A percentile compares a stretch with the other conserved stretches of the same genome.
Evolutionary conservation across 2,888 invertebrate genomes (phyloP).

Genomic region (Epinotia ramella): DNA sequence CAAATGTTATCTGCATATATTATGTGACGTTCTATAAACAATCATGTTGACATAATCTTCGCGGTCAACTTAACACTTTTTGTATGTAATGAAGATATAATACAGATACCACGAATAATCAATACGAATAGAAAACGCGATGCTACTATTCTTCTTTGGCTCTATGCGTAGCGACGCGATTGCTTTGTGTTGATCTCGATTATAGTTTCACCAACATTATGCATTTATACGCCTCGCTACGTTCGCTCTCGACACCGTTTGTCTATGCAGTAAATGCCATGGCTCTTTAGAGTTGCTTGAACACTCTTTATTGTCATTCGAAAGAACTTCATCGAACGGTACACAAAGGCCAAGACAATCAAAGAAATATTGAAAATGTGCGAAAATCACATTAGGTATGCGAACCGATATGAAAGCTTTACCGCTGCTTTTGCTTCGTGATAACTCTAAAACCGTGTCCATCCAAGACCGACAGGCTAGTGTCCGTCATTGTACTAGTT

Average conservation of each 20-base stretch:
- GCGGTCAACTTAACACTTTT: constrained; percentile 11
- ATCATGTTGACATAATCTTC: constrained; percentile 9
- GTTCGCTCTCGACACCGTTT: constrained; percentile 50
- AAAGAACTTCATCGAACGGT: constrained; percentile 34
- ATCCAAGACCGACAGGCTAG: neutral
- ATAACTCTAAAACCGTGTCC: neutral
- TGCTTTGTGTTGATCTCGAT: constrained; percentile 72
- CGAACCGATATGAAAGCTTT: neutral
- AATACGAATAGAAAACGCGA: constrained; percentile 64
- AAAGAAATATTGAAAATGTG: constrained; percentile 27
- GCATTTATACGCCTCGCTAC: constrained; percentile 57
- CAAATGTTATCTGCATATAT: constrained; percentile 5
- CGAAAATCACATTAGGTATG: constrained; percentile 3
- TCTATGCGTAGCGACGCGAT: constrained; percentile 60
- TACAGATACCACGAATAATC: neutral
- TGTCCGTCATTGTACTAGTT: constrained; percentile 4
- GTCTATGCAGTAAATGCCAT: constrained; percentile 54
- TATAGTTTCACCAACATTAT: constrained; percentile 66
- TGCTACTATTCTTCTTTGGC: constrained; percentile 61
- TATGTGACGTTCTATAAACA: constrained; percentile 22
- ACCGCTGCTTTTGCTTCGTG: neutral
- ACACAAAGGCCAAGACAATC: constrained; percentile 47
- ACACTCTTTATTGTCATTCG: constrained; percentile 45
- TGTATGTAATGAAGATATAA: constrained; percentile 1
- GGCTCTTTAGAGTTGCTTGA: constrained; percentile 49